phyloP scores from a whole-genome alignment of 1,140 invertebrate genomes.

The Marisa cornuarietis region DNA sequence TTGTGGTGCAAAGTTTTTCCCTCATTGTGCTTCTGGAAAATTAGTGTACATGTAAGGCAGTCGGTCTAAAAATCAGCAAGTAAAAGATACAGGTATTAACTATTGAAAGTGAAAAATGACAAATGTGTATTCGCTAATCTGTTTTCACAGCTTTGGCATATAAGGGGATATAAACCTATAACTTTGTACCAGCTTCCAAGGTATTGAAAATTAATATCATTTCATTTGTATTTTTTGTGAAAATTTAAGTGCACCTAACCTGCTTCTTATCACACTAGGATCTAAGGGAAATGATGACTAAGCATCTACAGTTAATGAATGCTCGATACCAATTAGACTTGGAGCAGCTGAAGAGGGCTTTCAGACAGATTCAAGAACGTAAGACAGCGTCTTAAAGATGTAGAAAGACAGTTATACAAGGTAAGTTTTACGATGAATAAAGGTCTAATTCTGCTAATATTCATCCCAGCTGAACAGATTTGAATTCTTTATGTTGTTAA shows the following conservation, averaged over 20 bases:
- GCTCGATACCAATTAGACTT: conserved; percentile 64
- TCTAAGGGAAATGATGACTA: conserved; percentile 63
- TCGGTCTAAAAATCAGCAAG: background rate
- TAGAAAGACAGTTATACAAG: conserved; percentile 66
- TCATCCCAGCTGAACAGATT: background rate
- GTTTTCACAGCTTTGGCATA: background rate
- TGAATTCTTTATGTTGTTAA: background rate
- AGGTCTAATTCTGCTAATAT: background rate
- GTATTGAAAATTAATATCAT: too few species aligned
- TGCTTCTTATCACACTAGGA: conserved; percentile 40
- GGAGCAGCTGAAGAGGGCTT: conserved; percentile 65
- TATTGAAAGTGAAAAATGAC: background rate
- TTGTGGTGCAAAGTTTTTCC: too few species aligned
- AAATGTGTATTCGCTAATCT: background rate
- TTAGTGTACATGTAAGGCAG: too few species aligned
- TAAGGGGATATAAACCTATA: too few species aligned
- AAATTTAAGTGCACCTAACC: too few species aligned
- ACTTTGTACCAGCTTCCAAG: too few species aligned
- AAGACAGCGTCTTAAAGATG: conserved; percentile 61
- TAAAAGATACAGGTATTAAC: background rate
- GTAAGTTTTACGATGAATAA: conserved; percentile 35
- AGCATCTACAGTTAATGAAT: conserved; percentile 63
- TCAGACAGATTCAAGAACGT: conserved; percentile 66
- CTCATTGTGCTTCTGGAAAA: too few species aligned
- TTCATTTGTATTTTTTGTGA: too few species aligned